Percentiles rank a stretch among this genome's conserved stretches.
Evolutionary conservation across 2,113 vertebrate genomes (phyloP).

Genomic region (Oophaga pumilio): DNA sequence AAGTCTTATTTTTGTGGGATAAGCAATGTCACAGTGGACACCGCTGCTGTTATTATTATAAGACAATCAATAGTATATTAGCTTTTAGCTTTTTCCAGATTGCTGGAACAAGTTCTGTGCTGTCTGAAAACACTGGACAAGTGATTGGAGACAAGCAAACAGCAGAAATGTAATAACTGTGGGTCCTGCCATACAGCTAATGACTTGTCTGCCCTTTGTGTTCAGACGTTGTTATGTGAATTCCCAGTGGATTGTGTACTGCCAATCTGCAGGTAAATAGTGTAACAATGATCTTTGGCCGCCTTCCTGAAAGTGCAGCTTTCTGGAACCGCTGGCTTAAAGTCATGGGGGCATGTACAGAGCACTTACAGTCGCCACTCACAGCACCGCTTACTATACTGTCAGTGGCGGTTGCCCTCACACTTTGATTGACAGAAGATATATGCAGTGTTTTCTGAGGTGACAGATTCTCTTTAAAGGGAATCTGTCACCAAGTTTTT

Average conservation of each 20-base stretch:
- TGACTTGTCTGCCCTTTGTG: not conserved
- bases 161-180: not conserved
- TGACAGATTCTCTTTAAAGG: too few relatives aligned
- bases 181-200: not conserved
- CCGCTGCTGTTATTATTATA: not conserved
- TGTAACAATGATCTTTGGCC: too few relatives aligned
- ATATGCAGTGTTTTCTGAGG: too few relatives aligned
- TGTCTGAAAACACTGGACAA: not conserved
- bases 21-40: not conserved
- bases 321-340: too few relatives aligned
- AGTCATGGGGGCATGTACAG: too few relatives aligned
- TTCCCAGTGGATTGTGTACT: slow-evolving; percentile 1
- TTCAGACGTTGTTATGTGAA: not conserved
- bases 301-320: too few relatives aligned
- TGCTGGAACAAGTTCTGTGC: not conserved
- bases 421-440: too few relatives aligned
- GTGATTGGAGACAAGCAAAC: not conserved
- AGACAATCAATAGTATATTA: not conserved
- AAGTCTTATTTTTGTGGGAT: not conserved
- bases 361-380: too few relatives aligned
- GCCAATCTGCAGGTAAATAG: not conserved
- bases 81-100: not conserved
- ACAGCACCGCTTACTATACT: too few relatives aligned
- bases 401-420: too few relatives aligned
- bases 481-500: too few relatives aligned